phyloP scores from a whole-genome alignment of 2,113 vertebrate genomes.

The Chaetodon auriga region DNA sequence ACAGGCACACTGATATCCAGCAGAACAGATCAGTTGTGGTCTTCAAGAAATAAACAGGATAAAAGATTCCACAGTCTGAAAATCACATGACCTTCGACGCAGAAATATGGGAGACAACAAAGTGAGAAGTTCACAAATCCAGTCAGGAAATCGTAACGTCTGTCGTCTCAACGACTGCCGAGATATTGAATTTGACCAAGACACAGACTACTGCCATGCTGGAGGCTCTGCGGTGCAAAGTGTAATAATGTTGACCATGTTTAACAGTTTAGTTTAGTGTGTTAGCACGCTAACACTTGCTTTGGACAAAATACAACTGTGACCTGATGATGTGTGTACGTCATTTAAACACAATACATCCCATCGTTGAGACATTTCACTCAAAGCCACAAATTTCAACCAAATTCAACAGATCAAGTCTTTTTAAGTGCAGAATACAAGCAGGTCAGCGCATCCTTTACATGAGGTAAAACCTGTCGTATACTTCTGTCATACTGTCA shows the following conservation, averaged over 20 bases:
- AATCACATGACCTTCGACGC: background rate
- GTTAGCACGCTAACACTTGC: too few relatives aligned
- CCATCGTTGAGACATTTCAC: background rate
- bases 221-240: too few relatives aligned
- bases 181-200: background rate
- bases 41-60: background rate
- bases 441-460: too few relatives aligned
- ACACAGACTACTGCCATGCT: background rate
- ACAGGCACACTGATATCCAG: background rate
- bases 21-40: background rate
- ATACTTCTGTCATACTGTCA: too few relatives aligned
- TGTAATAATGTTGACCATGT: too few relatives aligned
- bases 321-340: too few relatives aligned
- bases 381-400: background rate
- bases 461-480: too few relatives aligned
- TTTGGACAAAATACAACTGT: too few relatives aligned
- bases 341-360: too few relatives aligned
- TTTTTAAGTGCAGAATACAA: too few relatives aligned
- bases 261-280: too few relatives aligned
- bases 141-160: background rate
- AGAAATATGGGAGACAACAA: background rate
- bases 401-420: too few relatives aligned
- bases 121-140: background rate
- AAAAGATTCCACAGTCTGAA: background rate
- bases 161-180: background rate